phyloP scores from a whole-genome alignment of 2,797 vertebrate species.

The Limosa lapponica region DNA sequence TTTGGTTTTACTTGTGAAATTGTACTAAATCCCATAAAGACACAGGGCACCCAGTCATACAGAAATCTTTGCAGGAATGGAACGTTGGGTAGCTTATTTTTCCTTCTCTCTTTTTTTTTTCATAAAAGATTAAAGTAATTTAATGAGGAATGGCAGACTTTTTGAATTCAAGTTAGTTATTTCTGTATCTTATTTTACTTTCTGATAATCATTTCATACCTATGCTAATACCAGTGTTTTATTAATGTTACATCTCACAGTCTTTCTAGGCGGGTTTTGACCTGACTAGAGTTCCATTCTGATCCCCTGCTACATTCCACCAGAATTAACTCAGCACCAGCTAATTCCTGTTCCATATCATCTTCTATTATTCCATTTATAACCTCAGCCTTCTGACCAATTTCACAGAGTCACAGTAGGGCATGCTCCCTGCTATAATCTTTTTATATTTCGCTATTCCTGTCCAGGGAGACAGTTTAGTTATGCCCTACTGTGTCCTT shows the following conservation, averaged over 20 bases:
- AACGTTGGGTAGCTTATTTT: neutral
- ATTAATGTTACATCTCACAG: constrained; percentile 55
- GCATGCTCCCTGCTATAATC: constrained; percentile 60
- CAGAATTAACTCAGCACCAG: constrained; percentile 71
- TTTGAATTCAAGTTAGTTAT: neutral
- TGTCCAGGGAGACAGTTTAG: constrained; percentile 56
- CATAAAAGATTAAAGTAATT: neutral
- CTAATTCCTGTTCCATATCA: constrained; percentile 73
- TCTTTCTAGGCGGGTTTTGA: constrained; percentile 62
- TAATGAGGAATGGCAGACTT: neutral
- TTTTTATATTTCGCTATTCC: constrained; percentile 72
- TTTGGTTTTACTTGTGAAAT: neutral
- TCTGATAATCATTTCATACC: constrained; percentile 55
- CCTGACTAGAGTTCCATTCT: constrained; percentile 66
- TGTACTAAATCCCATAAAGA: neutral
- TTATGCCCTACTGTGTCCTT: constrained; percentile 66
- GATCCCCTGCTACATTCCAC: constrained; percentile 71
- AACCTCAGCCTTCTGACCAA: constrained; percentile 70
- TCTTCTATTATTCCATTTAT: constrained; percentile 74
- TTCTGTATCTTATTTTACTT: constrained; percentile 43
- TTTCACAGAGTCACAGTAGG: constrained; percentile 69
- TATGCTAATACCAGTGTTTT: constrained; percentile 39
- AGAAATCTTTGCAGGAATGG: neutral
- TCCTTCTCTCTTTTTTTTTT: neutral
- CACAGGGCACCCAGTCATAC: neutral